phyloP scores from a whole-genome alignment of 1,140 invertebrate genomes.

The Aphelenchoides besseyi region DNA sequence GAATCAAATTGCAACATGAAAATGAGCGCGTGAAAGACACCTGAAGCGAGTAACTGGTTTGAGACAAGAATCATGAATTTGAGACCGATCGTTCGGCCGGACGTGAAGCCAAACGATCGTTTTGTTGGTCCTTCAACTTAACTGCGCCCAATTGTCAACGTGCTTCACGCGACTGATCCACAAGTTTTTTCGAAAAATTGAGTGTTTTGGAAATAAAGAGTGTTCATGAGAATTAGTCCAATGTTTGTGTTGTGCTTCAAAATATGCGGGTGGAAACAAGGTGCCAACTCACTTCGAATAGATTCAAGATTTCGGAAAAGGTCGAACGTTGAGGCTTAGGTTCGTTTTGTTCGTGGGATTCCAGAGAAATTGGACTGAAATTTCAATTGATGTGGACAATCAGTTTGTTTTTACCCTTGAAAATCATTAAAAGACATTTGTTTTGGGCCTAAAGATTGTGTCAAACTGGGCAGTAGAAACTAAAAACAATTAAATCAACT shows the following conservation, averaged over 20 bases:
- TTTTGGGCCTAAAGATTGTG: neutral
- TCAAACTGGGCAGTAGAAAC: neutral
- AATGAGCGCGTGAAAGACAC: neutral
- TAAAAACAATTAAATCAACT: neutral
- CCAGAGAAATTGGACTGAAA: slow-evolving; percentile 2
- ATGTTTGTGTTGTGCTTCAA: neutral
- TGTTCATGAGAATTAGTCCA: neutral
- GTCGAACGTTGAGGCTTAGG: neutral
- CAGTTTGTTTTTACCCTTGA: neutral
- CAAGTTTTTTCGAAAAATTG: neutral
- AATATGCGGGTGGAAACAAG: neutral
- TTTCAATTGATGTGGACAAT: neutral
- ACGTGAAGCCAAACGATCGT: neutral
- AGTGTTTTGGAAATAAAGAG: too few relatives aligned
- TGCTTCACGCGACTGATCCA: neutral
- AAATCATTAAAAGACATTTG: neutral
- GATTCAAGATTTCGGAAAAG: neutral
- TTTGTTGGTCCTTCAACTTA: neutral
- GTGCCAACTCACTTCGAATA: slow-evolving; percentile 6
- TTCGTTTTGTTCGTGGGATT: neutral
- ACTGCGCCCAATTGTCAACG: neutral
- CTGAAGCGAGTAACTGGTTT: neutral
- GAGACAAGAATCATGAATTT: neutral
- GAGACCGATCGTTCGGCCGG: neutral
- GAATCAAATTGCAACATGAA: neutral